Conservation (phyloP, 2,888 invertebrate genomes). For the Eilema depressum region DNA sequence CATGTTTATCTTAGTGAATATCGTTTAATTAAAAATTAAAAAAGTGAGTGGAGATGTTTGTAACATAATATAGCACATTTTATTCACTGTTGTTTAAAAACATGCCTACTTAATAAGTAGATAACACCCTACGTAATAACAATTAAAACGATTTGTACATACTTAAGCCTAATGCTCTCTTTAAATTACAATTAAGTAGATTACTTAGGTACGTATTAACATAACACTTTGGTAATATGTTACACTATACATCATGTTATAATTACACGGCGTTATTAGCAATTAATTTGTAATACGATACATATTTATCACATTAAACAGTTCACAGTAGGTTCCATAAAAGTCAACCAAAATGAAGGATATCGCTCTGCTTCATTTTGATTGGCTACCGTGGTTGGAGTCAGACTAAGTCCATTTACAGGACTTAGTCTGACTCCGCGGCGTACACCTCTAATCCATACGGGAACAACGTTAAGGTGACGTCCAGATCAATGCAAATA, state of each 20-base stretch:
- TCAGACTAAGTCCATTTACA: no score
- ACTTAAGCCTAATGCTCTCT: background rate
- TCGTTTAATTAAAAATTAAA: slow-evolving; percentile 19
- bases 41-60: background rate
- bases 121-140: slow-evolving; percentile 7
- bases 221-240: background rate
- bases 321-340: no score
- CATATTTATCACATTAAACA: no score
- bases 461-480: no score
- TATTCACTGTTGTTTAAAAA: slow-evolving; percentile 5
- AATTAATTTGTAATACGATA: background rate
- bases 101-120: background rate
- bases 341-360: no score
- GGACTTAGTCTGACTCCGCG: no score
- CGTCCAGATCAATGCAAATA: no score
- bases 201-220: background rate
- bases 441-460: no score
- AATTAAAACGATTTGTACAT: slow-evolving; percentile 2
- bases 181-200: background rate
- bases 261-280: background rate
- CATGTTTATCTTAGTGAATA: slow-evolving; percentile 18
- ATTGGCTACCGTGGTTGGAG: no score
- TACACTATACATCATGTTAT: background rate
- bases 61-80: slow-evolving; percentile 9
- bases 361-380: no score